Base-by-base conservation (phyloP, 2,797 vertebrate species). In the Poeciliopsis turneri region DNA sequence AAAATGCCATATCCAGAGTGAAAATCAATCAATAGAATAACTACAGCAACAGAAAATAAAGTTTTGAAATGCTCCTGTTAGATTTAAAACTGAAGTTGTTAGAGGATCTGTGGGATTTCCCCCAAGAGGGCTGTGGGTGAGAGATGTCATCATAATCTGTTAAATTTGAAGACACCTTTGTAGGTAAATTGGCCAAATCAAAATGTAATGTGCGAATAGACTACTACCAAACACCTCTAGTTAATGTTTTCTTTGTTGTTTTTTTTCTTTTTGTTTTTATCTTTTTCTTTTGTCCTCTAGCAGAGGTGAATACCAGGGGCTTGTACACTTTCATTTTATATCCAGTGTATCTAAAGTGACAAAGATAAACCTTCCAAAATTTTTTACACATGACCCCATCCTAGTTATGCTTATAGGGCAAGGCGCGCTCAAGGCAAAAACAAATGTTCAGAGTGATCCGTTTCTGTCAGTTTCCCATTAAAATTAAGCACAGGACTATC, bases 401-500 rank as follows among this genome's bases (percentile, higher is more conserved):
- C 69, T 78, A 87, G 79, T 88, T 78, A 87, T 90, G 86, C 88
- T 80, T 82, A 78, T 46, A 7, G 79, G 76, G 36, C 20, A 76
- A 51, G 72, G 75, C 41, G 36, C 81, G 77, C 64, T 30, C 74
- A 78, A 90, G 84, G 84, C 80, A 88, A 87, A 86, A 72, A 77
- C 46, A 75, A 59, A 77, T 59, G 76, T 82, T 78, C 86, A 89
- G 82, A 87, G 81, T 74, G 82, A 85, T 93, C 84, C 46, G 69
- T 82, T 88, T 84, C 69, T 87, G 87, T 78, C 87, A 75, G 74
- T 77, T 89, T 88, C 88, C 64, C 81, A 89, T 92, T 90, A 86
- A 90, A 92, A 91, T 87, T 51, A 84, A 88, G 84, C 72, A 80
- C 91, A 88, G 82, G 87, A 90, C 90, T 86, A 92, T 90, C 71